Base-by-base conservation (phyloP, 2,113 vertebrate genomes). In the Tilapia sparmanii region DNA sequence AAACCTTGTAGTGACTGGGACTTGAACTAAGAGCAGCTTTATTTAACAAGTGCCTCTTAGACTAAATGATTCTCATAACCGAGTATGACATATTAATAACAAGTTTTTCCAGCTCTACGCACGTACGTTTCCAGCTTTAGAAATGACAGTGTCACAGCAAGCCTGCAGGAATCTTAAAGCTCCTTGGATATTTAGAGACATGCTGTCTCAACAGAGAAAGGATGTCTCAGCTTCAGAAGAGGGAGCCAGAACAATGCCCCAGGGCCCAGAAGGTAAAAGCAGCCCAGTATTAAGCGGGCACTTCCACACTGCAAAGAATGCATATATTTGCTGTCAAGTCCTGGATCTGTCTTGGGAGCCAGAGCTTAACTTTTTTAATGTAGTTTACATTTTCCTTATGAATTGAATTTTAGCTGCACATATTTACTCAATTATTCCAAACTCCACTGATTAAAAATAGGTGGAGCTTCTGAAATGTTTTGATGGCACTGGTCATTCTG, bases 1-100 rank as follows among this genome's bases (percentile, higher is more conserved):
- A 90, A 88, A 91, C 91, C 78, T 29, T 63, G 16, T 52, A 85
- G 83, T 90, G 54, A 66, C n/a, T 4, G 57, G 31, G 40, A 63
- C 79, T 80, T 42, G 38, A 91, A 79, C 84, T 83, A 26, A 4
- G 59, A 50, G 52, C 45, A 24, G 52, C 52, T 91, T 81, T 10
- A 82, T 86, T 54, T 81, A 42, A 85, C 76, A 82, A 81, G 63
- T 81, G 87, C 87, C 81, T 81, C 35, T 81, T 73, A 35, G 61
- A 80, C 73, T 63, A 66, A 68, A 57, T 24, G 1, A 29, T 42
- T 84, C 90, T 85, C 78, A 52, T 78, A 81, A 81, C 83, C 35
- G 53, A 82, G 63, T 87, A 87, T 53, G 76, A 80, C 66, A 76
- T 66, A 80, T 87, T 83, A 53, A 89, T 78, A 50, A 50, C 26